Evolutionary conservation across 2,113 vertebrate species (phyloP).

Genomic region (Sphyrna mokarran): DNA sequence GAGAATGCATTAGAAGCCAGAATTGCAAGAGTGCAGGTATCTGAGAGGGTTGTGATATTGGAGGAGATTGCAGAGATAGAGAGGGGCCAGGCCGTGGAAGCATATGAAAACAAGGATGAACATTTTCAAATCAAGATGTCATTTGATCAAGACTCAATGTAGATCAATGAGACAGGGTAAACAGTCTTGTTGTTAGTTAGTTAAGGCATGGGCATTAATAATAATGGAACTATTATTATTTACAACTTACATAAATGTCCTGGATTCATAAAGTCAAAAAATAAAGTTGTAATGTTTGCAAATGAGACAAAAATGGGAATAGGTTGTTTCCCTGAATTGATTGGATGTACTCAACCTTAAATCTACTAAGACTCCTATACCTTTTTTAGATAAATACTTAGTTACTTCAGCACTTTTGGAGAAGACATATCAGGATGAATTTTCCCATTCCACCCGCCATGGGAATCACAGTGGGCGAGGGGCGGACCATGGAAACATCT

Average conservation of each 20-base stretch:
- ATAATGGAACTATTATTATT: not conserved
- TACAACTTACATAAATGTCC: not conserved
- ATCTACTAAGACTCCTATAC: not conserved
- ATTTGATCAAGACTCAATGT: not conserved
- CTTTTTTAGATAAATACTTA: not conserved
- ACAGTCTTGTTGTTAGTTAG: not conserved
- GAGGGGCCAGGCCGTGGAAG: not conserved
- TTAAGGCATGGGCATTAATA: not conserved
- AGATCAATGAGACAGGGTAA: not conserved
- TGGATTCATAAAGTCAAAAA: not conserved
- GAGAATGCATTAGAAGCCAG: not conserved
- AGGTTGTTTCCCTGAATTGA: not conserved
- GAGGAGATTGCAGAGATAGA: not conserved
- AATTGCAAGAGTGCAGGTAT: not conserved
- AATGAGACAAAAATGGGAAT: not conserved
- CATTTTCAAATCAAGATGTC: not conserved
- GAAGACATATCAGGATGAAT: no score
- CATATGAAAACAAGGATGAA: not conserved
- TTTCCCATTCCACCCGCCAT: no score
- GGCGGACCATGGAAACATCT: no score
- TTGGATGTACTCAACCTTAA: not conserved
- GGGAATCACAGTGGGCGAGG: no score
- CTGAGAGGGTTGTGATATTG: not conserved
- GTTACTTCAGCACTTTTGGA: no score
- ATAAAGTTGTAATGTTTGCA: not conserved